Evolutionary conservation across 2,113 vertebrate genomes (phyloP).

Genomic region (Nyctereutes procyonoides): DNA sequence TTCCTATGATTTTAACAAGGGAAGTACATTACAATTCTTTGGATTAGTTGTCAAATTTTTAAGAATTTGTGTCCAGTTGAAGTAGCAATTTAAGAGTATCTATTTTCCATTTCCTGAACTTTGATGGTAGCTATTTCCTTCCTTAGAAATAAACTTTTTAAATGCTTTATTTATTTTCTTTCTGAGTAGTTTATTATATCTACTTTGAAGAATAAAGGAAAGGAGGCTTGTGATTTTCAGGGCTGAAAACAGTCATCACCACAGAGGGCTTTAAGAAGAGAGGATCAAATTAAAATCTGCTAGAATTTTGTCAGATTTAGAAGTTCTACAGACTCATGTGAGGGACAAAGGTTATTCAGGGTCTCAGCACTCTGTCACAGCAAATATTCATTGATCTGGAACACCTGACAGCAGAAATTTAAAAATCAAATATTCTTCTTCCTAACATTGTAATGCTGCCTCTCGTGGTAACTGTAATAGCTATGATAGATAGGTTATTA

Average conservation of each 20-base stretch:
- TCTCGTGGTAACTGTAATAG: constrained; percentile 12
- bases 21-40: neutral
- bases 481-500: neutral
- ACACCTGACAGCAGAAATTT: constrained; percentile 27
- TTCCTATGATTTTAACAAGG: neutral
- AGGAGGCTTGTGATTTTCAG: neutral
- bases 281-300: neutral
- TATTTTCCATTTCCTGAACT: constrained; percentile 24
- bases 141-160: neutral
- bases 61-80: neutral
- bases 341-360: neutral
- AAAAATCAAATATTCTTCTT: neutral
- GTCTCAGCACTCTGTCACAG: neutral
- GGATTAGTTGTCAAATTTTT: neutral
- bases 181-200: neutral
- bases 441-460: neutral
- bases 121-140: neutral
- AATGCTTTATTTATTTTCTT: neutral
- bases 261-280: neutral
- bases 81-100: neutral
- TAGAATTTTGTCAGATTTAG: neutral
- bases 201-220: constrained; percentile 17
- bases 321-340: neutral
- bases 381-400: neutral
- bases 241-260: neutral